Conservation (phyloP, 2,113 vertebrate genomes). For the Neodontobutis hainanensis region DNA sequence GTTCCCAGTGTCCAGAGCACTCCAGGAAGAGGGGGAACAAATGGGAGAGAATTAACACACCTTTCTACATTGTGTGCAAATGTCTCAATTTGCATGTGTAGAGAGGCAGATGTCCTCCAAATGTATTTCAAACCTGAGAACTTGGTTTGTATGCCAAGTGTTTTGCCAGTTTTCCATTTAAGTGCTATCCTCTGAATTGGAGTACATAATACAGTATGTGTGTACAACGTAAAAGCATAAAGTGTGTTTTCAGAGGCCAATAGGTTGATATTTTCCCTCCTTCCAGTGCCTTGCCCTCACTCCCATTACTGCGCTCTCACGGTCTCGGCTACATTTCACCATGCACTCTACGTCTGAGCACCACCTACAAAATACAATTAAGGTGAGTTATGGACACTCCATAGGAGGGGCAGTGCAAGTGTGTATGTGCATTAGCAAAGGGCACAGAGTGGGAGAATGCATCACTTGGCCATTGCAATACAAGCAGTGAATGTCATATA, state of each 20-base stretch:
- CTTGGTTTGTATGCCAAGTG: neutral
- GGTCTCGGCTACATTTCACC: conserved; percentile 44
- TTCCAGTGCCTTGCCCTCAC: conserved; percentile 42
- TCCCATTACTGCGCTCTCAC: conserved; percentile 51
- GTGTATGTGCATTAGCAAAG: conserved; percentile 12
- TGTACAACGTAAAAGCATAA: conserved; percentile 44
- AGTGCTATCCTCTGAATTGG: neutral
- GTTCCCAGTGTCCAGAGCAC: too few relatives aligned
- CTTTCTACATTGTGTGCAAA: too few relatives aligned
- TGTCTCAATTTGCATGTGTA: too few relatives aligned
- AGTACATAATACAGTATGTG: conserved; percentile 12
- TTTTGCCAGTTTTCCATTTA: conserved; percentile 1
- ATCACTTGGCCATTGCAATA: conserved; percentile 26
- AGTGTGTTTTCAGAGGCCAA: conserved; percentile 54
- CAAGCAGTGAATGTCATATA: conserved; percentile 13
- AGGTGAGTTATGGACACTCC: conserved; percentile 68
- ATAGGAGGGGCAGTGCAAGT: conserved; percentile 21
- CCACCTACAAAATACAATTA: conserved; percentile 71
- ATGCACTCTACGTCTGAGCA: conserved; percentile 44
- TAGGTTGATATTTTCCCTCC: conserved; percentile 43
- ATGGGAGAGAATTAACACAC: too few relatives aligned
- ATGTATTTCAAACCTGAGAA: neutral
- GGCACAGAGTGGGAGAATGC: conserved; percentile 33
- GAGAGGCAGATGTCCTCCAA: neutral
- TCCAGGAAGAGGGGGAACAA: too few relatives aligned